Conservation (phyloP, 2,888 invertebrate genomes). For the Oeneis ivallda region DNA sequence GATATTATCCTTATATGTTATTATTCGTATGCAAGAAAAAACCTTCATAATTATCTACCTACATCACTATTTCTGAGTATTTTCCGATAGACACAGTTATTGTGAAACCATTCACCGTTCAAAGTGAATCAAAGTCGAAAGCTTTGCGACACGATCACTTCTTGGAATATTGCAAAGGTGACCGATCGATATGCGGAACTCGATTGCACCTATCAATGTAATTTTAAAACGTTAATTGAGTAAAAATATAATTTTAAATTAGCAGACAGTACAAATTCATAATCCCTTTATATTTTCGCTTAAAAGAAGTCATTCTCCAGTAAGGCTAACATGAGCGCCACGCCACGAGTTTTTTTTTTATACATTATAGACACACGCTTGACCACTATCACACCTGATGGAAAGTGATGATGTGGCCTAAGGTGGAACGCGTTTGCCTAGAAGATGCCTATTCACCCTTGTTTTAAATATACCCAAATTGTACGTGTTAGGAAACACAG, state of each 20-base stretch:
- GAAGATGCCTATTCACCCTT: no score
- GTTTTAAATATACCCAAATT: no score
- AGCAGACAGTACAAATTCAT: neutral
- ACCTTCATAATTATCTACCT: neutral
- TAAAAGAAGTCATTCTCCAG: no score
- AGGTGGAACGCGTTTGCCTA: no score
- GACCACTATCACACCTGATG: no score
- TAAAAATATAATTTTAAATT: neutral
- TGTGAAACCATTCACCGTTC: neutral
- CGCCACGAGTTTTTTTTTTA: no score
- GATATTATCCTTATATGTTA: neutral
- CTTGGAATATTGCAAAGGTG: conserved; percentile 5
- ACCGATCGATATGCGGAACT: neutral
- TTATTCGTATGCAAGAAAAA: neutral
- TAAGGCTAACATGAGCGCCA: no score
- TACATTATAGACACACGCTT: no score
- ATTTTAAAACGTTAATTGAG: neutral
- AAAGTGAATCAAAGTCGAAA: conserved; percentile 5
- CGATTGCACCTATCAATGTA: neutral
- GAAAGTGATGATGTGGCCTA: no score
- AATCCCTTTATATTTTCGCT: no score
- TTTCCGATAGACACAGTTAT: neutral
- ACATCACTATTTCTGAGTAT: neutral
- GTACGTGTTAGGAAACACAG: no score
- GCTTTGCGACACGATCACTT: conserved; percentile 2